phyloP scores from a whole-genome alignment of 1,140 invertebrate species.

The Camponotus vicinus region DNA sequence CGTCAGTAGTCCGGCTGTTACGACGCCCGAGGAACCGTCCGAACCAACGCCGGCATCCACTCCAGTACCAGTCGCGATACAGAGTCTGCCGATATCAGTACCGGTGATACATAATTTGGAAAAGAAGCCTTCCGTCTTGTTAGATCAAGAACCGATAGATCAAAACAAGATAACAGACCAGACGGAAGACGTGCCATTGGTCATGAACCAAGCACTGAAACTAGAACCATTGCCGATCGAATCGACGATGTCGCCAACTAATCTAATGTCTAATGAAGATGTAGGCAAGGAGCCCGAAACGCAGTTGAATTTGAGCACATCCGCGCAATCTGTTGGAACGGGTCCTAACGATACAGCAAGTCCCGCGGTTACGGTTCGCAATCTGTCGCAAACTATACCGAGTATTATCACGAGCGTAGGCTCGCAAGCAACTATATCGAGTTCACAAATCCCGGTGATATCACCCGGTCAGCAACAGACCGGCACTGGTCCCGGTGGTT shows the following conservation, averaged over 20 bases:
- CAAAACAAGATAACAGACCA: constrained; percentile 77
- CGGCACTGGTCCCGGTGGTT: constrained; percentile 48
- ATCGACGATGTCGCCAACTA: constrained; percentile 75
- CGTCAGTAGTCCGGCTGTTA: constrained; percentile 77
- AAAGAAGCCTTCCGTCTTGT: constrained; percentile 75
- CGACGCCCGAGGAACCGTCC: constrained; percentile 84
- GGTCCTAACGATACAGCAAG: constrained; percentile 78
- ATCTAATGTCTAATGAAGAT: constrained; percentile 65
- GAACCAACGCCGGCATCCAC: constrained; percentile 80
- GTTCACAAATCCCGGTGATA: constrained; percentile 75
- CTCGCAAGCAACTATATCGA: constrained; percentile 66
- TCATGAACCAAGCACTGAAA: constrained; percentile 80
- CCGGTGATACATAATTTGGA: constrained; percentile 83
- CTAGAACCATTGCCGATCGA: constrained; percentile 82
- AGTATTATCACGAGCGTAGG: constrained; percentile 68
- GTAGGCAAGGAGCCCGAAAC: constrained; percentile 67
- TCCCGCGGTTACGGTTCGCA: constrained; percentile 74
- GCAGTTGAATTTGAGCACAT: constrained; percentile 74
- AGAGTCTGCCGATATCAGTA: constrained; percentile 83
- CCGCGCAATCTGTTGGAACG: constrained; percentile 60
- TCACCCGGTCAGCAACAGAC: constrained; percentile 75
- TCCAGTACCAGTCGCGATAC: constrained; percentile 77
- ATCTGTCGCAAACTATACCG: constrained; percentile 80
- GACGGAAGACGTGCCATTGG: constrained; percentile 52
- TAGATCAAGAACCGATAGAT: constrained; percentile 77